Evolutionary conservation across 1,140 invertebrate genomes (phyloP), one percentile per base, ranked within the genome.

Genomic region (Drosophila sproati): DNA sequence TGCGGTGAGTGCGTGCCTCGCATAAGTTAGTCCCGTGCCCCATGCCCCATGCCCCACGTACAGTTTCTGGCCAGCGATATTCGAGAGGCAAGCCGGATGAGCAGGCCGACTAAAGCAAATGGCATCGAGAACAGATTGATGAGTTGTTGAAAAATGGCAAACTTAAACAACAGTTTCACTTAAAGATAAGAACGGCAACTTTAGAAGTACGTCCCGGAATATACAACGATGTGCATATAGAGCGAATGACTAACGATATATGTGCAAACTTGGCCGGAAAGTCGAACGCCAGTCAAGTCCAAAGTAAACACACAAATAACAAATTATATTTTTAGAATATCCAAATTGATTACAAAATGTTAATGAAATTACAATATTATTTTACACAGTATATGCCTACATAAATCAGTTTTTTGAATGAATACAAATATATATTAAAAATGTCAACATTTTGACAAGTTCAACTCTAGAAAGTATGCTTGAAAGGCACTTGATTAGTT

Each of bases 91-190:
- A 50, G 2, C 50, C 66, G 79, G 60, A 71, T 80, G 66, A 64
- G 61, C 74, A 70, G 68, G 82, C 75, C 72, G 72, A 62, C 80
- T 62, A 59, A 71, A 70, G 68, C 80, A 77, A 77, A 68, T 52
- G 59, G 63, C 73, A 80, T 78, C 78, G 85, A 78, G 47, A 37
- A 88, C 85, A 88, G 85, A 88, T 88, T 88, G 85, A 88, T 88
- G 85, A 88, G 85, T 89, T 89, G 85, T 89, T 88, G 85, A 89
- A 89, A 89, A 88, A 89, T 88, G 74, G 85, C 85, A 85, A 88
- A 88, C 80, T 89, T 89, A 89, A 88, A 88, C 85, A 73, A 73
- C 71, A 73, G 71, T 73, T 69, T 68, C 7, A 51, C 67, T 31
- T 37, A 32, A 28, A 54, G 62, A 68, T 68, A 73, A 72, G 52